Evolutionary conservation across 2,888 invertebrate genomes (phyloP).

Genomic region (Clepsis dumicolana): DNA sequence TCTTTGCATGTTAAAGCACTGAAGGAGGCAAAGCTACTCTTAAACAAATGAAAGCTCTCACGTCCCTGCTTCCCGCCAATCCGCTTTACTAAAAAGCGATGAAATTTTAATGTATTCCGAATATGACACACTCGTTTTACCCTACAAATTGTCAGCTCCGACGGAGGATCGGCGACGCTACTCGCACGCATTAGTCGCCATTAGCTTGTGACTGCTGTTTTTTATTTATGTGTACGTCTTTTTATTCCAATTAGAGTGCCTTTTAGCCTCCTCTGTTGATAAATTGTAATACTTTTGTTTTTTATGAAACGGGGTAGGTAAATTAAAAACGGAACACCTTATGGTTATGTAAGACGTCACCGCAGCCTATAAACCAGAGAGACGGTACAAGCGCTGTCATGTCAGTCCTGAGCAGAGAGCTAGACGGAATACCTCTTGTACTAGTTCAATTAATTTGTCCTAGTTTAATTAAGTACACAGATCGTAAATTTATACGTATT

Average conservation of each 20-base stretch:
- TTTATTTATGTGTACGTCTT: constrained; percentile 23
- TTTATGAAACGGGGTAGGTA: not conserved
- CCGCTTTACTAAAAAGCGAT: constrained; percentile 77
- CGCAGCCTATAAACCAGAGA: too few species aligned
- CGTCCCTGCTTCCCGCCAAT: constrained; percentile 67
- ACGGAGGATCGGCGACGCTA: constrained; percentile 5
- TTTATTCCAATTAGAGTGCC: not conserved
- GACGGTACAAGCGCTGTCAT: too few species aligned
- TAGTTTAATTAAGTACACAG: not conserved
- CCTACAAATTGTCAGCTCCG: constrained; percentile 25
- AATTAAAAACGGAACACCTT: too few species aligned
- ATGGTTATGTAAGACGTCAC: too few species aligned
- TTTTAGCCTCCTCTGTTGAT: constrained; percentile 1
- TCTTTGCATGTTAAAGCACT: constrained; percentile 75
- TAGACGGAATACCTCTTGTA: too few species aligned
- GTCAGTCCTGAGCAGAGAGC: too few species aligned
- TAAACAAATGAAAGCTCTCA: constrained; percentile 83
- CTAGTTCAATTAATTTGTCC: too few species aligned
- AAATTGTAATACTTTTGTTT: too few species aligned
- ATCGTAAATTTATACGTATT: constrained; percentile 28
- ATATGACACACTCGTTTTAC: constrained; percentile 56
- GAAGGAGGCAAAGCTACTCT: constrained; percentile 78
- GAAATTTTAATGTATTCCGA: constrained; percentile 76
- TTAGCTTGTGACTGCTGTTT: constrained; percentile 34
- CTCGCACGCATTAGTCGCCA: constrained; percentile 21